phyloP scores from a whole-genome alignment of 2,113 vertebrate species.

The Serilophus lunatus region DNA sequence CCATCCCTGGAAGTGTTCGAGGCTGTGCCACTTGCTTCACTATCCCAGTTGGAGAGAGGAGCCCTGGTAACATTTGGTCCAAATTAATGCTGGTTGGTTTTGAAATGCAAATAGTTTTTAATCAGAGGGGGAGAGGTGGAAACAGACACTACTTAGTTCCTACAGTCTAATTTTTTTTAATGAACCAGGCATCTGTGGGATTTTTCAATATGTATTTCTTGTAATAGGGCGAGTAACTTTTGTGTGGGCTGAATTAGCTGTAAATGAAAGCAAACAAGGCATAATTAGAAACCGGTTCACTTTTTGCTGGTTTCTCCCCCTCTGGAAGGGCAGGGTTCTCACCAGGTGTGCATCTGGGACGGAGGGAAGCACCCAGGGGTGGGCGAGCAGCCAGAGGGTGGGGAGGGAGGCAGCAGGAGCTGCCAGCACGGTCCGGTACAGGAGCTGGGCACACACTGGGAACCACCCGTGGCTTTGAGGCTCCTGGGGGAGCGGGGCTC shows the following conservation, averaged over 20 bases:
- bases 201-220: constrained; percentile 7
- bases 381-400: fast-evolving
- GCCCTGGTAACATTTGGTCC: constrained; percentile 48
- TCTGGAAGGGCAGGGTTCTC: not conserved
- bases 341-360: not conserved
- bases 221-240: constrained; percentile 35
- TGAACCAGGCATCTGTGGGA: constrained; percentile 20
- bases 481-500: not conserved
- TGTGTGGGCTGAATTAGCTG: constrained; percentile 57
- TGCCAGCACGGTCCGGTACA: fast-evolving
- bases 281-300: constrained; percentile 60
- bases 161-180: constrained; percentile 15
- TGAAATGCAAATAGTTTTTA: constrained; percentile 65
- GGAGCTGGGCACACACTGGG: not conserved
- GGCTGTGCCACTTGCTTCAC: not conserved
- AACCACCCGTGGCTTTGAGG: not conserved
- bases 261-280: constrained; percentile 70
- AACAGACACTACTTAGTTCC: constrained; percentile 25
- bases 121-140: constrained; percentile 66
- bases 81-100: constrained; percentile 66
- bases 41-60: not conserved
- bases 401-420: not conserved
- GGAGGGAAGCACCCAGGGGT: fast-evolving
- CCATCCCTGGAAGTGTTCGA: not conserved
- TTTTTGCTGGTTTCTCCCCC: not conserved